Evolutionary conservation across 2,113 vertebrate genomes (phyloP), one percentile per base, ranked within the genome.

Genomic region (Carassius auratus): DNA sequence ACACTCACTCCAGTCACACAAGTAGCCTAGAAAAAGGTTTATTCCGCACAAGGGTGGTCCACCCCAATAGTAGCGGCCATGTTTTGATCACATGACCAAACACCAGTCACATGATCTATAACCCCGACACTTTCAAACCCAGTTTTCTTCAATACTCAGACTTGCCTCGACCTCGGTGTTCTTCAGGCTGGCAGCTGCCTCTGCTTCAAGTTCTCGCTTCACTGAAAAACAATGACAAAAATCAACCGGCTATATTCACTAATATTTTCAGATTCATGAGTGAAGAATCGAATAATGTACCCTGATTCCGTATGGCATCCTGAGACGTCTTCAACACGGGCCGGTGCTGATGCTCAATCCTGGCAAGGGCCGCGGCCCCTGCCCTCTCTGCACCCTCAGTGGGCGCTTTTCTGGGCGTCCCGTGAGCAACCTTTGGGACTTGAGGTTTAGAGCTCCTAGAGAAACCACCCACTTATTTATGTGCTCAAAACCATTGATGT

Each of bases 341-440:
- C 74, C 91, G 92, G 6, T 88, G 93, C 14, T 95, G 95, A 88
- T 97, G 94, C 57, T 99, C 97, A 7, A 99, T 92, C 86, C 97
- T 90, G 26, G 97, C 96, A 91, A 99, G 90, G 0, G 98, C 98
- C 0, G 98, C 97, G 0, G 97, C 97, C 0, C 97, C 98, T 0
- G 98, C 98, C 90, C 89, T 95, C 93, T 98, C 96, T 0, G 96
- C 95, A 59, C 98, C 97, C 33, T 96, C 92, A 0, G 93, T 96
- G 3, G 97, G 95, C 0, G 78, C 92, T 85, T 94, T 88, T 0
- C 95, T 95, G 8, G 93, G 86, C 42, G 93, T 71, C 76, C 61
- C 0, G 23, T 79, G 1, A 23, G 84, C 57, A 86, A 89, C 62
- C 82, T 92, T 91, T 17, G 68, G 87, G 30, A 3, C 88, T 3